phyloP scores from a whole-genome alignment of 1,140 invertebrate genomes.

The Macrocentrus cingulum region DNA sequence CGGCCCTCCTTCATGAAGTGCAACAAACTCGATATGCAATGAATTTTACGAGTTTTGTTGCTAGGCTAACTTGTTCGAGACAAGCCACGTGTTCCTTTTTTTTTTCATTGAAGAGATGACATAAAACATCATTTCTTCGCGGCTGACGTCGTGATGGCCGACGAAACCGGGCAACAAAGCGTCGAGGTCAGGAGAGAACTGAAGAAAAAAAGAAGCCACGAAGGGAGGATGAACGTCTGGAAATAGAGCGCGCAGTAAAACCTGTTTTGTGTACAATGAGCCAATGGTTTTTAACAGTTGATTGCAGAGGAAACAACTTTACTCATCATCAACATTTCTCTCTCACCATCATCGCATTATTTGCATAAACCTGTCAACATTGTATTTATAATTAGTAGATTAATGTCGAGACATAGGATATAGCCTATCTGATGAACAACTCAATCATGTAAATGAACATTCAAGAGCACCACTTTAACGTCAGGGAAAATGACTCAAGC shows the following conservation, averaged over 20 bases:
- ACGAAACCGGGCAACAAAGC: background rate
- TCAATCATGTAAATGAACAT: constrained; percentile 4
- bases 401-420: background rate
- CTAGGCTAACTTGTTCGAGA: background rate
- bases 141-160: background rate
- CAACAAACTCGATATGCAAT: background rate
- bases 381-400: constrained; percentile 17
- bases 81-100: background rate
- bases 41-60: background rate
- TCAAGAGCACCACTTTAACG: background rate
- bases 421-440: constrained; percentile 6
- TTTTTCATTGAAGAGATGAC: background rate
- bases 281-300: constrained; percentile 1
- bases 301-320: background rate
- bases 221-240: background rate
- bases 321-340: constrained; percentile 10
- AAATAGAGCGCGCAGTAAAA: constrained; percentile 13
- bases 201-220: background rate
- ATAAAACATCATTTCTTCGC: constrained; percentile 8
- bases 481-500: too few species aligned
- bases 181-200: background rate
- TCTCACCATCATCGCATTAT: constrained; percentile 5
- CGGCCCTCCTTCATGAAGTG: background rate
- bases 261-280: constrained; percentile 10
- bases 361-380: constrained; percentile 24